Evolutionary conservation across 2,113 vertebrate species (phyloP).

Genomic region (Callocephalon fimbriatum): DNA sequence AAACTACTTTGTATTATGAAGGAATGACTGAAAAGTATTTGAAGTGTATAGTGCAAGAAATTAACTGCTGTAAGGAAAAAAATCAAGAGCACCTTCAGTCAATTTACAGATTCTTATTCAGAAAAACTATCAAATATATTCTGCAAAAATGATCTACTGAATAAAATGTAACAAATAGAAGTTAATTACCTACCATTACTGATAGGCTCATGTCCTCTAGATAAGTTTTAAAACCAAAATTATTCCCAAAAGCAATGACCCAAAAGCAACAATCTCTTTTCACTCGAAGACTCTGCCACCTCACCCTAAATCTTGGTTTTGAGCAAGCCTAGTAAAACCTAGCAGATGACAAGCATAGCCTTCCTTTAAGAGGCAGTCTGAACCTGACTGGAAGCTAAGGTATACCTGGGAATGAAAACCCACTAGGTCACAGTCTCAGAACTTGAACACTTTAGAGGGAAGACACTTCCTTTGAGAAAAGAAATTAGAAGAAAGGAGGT

Average conservation of each 20-base stretch:
- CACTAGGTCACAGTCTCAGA: neutral
- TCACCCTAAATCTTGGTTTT: neutral
- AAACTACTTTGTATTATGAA: neutral
- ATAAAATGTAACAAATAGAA: neutral
- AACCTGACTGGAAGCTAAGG: neutral
- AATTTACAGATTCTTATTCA: neutral
- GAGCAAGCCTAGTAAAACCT: neutral
- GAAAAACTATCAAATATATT: neutral
- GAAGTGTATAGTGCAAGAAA: neutral
- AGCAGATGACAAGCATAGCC: neutral
- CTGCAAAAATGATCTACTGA: neutral
- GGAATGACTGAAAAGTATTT: neutral
- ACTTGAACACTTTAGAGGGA: neutral
- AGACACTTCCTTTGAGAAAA: neutral
- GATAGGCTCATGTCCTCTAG: neutral
- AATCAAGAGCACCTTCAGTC: neutral
- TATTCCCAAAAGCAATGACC: neutral
- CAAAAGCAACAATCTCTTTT: neutral
- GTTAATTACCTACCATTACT: neutral
- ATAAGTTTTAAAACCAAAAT: neutral
- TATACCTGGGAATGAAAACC: neutral
- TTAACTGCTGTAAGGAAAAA: neutral
- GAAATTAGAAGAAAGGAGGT: neutral
- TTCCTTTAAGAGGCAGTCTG: neutral
- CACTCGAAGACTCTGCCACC: neutral